Conservation (phyloP, 2,888 invertebrate genomes). For the Onchidella celtica region DNA sequence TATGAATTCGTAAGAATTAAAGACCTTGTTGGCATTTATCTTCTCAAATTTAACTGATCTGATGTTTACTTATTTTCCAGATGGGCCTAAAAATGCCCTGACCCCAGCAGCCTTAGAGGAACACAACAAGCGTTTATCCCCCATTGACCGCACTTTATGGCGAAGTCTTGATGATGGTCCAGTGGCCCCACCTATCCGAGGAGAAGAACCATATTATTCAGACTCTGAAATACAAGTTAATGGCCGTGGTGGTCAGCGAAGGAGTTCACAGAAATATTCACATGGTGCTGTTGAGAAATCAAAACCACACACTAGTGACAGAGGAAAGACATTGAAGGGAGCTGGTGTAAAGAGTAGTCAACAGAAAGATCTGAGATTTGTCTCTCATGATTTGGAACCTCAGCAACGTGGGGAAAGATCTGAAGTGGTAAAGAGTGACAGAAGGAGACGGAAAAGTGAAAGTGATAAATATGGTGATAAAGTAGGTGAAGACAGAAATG, state of each 20-base stretch:
- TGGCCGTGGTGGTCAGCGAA: background rate
- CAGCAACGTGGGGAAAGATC: background rate
- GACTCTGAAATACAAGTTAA: constrained; percentile 45
- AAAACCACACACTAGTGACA: background rate
- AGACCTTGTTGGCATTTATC: too few species aligned
- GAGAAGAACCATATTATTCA: constrained; percentile 41
- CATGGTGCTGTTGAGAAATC: background rate
- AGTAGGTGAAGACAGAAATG: background rate
- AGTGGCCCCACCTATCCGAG: background rate
- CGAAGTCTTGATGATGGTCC: constrained; percentile 33
- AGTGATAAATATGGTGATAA: background rate
- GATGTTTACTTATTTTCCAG: too few species aligned
- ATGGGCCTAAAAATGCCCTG: background rate
- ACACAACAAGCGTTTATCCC: constrained; percentile 33
- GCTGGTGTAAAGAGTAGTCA: too few species aligned
- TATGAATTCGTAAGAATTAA: too few species aligned
- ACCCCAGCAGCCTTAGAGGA: constrained; percentile 38
- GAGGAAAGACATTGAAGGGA: too few species aligned
- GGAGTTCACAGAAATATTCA: background rate
- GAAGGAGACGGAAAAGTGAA: constrained; percentile 23
- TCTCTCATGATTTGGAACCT: too few species aligned
- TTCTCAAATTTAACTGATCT: too few species aligned
- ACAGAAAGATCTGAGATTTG: too few species aligned
- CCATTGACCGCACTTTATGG: constrained; percentile 40
- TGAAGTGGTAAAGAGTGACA: too few species aligned